These are phyloP conservation scores for Eupsittula cactorum DNA, from an alignment of 2,113 vertebrate genomes.

Conservation along the genomic window DNA sequence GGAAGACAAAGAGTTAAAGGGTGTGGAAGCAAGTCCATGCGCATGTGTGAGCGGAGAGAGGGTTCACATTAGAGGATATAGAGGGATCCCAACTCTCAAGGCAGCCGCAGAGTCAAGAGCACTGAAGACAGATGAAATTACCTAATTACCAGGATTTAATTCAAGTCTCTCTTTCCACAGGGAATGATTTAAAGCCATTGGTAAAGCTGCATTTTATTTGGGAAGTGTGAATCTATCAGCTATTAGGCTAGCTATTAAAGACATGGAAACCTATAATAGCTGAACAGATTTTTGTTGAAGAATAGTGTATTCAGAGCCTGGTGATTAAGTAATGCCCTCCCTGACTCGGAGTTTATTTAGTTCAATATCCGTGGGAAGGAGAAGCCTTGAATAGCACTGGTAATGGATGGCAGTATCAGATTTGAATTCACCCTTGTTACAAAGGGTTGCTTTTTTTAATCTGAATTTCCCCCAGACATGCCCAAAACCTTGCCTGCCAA, in stretches of 20 bases:
- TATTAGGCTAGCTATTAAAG: neutral
- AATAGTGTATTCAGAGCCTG: neutral
- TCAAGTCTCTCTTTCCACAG: neutral
- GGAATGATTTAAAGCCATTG: conserved; percentile 16
- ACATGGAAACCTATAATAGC: conserved; percentile 3
- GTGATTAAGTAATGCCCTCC: neutral
- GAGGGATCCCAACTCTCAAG: neutral
- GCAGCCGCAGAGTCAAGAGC: neutral
- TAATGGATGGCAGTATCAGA: neutral
- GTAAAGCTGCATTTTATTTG: conserved; percentile 19
- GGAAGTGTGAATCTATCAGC: neutral
- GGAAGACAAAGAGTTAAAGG: neutral
- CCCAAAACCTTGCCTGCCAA: conserved; percentile 26
- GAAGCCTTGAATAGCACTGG: conserved; percentile 34
- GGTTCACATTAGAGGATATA: neutral
- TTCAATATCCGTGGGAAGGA: conserved; percentile 71
- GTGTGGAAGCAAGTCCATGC: fast-evolving
- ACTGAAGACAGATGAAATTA: conserved; percentile 10
- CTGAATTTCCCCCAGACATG: conserved; percentile 29
- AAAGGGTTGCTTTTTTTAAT: neutral
- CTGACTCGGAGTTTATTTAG: conserved; percentile 15
- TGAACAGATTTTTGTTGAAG: conserved; percentile 29
- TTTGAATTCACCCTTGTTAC: conserved; percentile 42
- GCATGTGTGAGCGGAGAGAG: neutral
- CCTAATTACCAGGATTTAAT: conserved; percentile 51